A percentile compares a stretch with the other conserved stretches of the same genome.
Evolutionary conservation across 2,888 invertebrate genomes (phyloP).

Genomic region (Sipunculus nudus): DNA sequence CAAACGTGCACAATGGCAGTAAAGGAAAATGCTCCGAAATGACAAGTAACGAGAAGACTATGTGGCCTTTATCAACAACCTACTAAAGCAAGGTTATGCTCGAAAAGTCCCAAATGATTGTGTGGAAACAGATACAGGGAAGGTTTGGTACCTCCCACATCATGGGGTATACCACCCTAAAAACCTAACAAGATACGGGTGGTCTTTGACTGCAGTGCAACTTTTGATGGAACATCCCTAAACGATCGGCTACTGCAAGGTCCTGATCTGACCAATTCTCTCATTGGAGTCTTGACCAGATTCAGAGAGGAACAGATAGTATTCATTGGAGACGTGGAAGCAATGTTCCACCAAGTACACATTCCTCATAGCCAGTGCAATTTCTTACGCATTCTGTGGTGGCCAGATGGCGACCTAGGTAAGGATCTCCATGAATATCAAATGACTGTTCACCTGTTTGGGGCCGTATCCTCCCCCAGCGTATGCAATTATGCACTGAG

Average conservation of each 20-base stretch:
- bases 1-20: not conserved
- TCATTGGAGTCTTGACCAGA: conserved; percentile 36
- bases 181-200: conserved; percentile 32
- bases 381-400: conserved; percentile 33
- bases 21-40: not conserved
- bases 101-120: not conserved
- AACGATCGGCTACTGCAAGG: conserved; percentile 32
- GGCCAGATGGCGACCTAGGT: conserved; percentile 15
- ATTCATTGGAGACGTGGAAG: conserved; percentile 28
- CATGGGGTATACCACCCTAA: conserved; percentile 10
- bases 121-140: not conserved
- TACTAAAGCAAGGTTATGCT: conserved; percentile 1
- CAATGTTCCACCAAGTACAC: too few species aligned
- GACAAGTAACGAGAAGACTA: not conserved
- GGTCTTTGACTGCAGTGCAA: conserved; percentile 32
- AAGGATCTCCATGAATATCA: conserved; percentile 4
- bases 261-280: conserved; percentile 36
- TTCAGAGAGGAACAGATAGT: conserved; percentile 31
- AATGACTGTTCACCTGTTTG: conserved; percentile 29
- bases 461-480: conserved; percentile 36
- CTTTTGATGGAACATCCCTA: conserved; percentile 9
- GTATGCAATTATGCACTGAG: conserved; percentile 3
- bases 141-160: conserved; percentile 12
- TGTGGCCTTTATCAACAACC: not conserved
- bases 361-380: conserved; percentile 19